phyloP scores from a whole-genome alignment of 1,140 invertebrate species.

The Listronotus oregonensis region DNA sequence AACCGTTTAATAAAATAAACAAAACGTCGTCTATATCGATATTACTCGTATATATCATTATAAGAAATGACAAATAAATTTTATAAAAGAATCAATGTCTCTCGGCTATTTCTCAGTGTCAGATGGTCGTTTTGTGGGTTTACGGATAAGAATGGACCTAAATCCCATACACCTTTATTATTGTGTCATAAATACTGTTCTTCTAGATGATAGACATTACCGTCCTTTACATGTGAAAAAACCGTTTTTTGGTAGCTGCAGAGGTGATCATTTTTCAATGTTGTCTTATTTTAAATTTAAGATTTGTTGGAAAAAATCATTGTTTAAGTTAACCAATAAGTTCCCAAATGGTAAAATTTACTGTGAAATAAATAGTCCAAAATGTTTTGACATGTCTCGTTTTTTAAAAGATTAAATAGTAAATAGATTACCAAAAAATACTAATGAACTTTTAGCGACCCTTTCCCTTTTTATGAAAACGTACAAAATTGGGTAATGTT shows the following conservation, averaged over 20 bases:
- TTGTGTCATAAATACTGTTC: conserved; percentile 20
- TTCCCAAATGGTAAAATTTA: no score
- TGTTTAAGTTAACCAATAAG: no score
- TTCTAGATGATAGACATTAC: conserved; percentile 22
- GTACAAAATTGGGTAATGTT: no score
- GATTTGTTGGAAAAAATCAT: no score
- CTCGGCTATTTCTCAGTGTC: conserved; percentile 37
- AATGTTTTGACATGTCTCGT: no score
- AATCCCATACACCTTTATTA: conserved; percentile 32
- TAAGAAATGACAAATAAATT: conserved; percentile 38
- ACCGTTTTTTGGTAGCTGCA: neutral
- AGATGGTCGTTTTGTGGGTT: conserved; percentile 30
- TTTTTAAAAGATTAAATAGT: no score
- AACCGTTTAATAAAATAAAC: neutral
- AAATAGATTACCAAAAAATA: no score
- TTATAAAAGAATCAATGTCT: conserved; percentile 32
- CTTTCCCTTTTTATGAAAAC: no score
- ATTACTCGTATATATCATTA: conserved; percentile 24
- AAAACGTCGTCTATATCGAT: neutral
- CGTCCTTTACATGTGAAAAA: conserved; percentile 5
- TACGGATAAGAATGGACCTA: conserved; percentile 25
- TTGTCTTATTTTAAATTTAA: no score
- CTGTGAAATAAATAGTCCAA: no score
- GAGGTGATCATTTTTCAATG: neutral
- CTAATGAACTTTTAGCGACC: no score